Conservation (phyloP, 2,113 vertebrate species). For the Variabilichromis moorii region DNA sequence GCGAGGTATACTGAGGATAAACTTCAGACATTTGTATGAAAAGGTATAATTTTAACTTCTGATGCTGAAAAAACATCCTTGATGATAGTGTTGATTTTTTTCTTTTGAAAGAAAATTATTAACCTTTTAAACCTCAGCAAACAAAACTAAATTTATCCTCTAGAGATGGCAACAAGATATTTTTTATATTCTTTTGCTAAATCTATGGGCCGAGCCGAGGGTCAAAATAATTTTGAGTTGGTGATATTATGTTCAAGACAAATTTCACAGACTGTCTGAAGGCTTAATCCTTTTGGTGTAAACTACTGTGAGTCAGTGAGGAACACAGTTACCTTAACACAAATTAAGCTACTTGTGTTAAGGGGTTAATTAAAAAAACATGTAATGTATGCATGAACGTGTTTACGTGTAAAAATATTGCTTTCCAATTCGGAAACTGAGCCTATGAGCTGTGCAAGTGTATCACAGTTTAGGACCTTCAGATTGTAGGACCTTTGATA, state of each 20-base stretch:
- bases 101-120: not conserved
- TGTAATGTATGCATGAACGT: not conserved
- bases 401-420: not conserved
- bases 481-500: fast-evolving
- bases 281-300: not conserved
- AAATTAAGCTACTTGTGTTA: not conserved
- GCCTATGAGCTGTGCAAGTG: not conserved
- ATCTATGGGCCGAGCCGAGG: not conserved
- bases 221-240: not conserved
- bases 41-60: not conserved
- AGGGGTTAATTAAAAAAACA: not conserved
- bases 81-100: not conserved
- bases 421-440: not conserved
- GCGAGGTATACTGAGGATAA: not conserved
- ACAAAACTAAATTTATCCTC: not conserved
- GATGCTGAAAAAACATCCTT: not conserved
- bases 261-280: not conserved
- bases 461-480: not conserved
- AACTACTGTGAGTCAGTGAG: not conserved
- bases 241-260: not conserved
- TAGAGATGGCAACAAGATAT: not conserved
- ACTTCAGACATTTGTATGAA: not conserved
- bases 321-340: not conserved
- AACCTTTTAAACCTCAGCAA: not conserved
- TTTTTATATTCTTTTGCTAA: fast-evolving